Base-by-base conservation (phyloP, 2,797 vertebrate species). In the Ciconia nigra region DNA sequence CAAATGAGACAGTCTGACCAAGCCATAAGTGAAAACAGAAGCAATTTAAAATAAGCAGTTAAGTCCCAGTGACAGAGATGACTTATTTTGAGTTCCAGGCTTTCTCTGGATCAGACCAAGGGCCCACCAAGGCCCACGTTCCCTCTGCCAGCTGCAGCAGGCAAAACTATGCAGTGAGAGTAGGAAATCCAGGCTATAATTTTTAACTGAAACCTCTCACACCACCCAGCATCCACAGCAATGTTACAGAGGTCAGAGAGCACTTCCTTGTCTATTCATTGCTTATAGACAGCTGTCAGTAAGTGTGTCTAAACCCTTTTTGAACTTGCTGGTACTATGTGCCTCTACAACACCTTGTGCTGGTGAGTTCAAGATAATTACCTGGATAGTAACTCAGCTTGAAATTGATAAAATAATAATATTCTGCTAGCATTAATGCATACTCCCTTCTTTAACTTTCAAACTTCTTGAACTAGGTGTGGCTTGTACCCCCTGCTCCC, bases 41-140 rank as follows among this genome's bases (percentile, higher is more conserved):
- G 31, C 65, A 11, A 79, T 55, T 58, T 70, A 26, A 91, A 94
- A 83, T 8, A 66, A 76, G 18, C 19, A 72, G 33, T 19, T 39
- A 70, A 24, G 29, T 46, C 62, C n/a, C 41, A 58, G 12, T 21
- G 58, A 65, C n/a, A 78, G 41, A 71, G 7, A n/a, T 41, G 1
- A 58, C 63, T 79, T 70, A 46, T 44, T 57, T 1, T n/a, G 33
- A 77, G 37, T 73, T 73, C 28, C 31, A 90, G 3, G 22, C 29
- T 76, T 58, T 46, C 62, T 49, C 6, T 61, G 25, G 52, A 57
- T 67, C 61, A 67, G 52, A 90, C 15, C 61, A 72, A 59, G 25
- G 33, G 28, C 31, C 37, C 4, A 8, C 44, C 49, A 17, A 55
- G 33, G 33, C 24, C 46, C 33, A 15, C 0, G 0, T 11, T 59